phyloP scores from a whole-genome alignment of 2,797 vertebrate species.

The Astyanax mexicanus region DNA sequence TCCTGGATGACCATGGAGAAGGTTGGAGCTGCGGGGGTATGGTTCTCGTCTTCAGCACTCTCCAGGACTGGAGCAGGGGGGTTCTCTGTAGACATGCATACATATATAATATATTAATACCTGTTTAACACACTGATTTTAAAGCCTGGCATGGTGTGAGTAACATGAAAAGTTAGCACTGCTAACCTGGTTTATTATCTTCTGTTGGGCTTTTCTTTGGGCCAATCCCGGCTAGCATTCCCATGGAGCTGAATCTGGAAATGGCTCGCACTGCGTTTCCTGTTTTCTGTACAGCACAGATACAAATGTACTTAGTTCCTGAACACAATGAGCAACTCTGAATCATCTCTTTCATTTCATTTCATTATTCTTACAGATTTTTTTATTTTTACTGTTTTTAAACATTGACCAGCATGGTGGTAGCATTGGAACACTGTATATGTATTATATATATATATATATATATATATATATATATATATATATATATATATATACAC shows the following conservation, averaged over 20 bases:
- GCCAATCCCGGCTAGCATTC: conserved; percentile 97
- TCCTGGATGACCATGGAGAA: conserved; percentile 86
- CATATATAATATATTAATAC: background rate
- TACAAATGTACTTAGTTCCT: background rate
- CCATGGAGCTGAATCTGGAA: conserved; percentile 95
- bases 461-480: too few relatives aligned
- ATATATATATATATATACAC: too few relatives aligned
- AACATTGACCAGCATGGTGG: too few relatives aligned
- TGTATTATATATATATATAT: too few relatives aligned
- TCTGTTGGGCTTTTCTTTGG: conserved; percentile 91
- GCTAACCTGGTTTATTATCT: conserved; percentile 72
- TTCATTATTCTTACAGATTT: too few relatives aligned
- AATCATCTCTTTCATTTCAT: background rate
- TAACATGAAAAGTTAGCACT: background rate
- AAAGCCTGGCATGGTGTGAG: background rate
- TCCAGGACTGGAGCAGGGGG: conserved; percentile 75
- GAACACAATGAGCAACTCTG: background rate
- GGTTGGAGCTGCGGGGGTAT: conserved; percentile 79
- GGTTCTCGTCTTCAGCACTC: conserved; percentile 81
- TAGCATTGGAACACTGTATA: too few relatives aligned
- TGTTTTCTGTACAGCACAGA: conserved; percentile 86
- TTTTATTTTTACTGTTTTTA: too few relatives aligned
- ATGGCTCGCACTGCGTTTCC: conserved; percentile 97
- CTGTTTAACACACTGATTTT: background rate
- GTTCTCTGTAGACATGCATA: conserved; percentile 46